Conservation (phyloP, 1,140 invertebrate genomes). For the Papilio helenus region DNA sequence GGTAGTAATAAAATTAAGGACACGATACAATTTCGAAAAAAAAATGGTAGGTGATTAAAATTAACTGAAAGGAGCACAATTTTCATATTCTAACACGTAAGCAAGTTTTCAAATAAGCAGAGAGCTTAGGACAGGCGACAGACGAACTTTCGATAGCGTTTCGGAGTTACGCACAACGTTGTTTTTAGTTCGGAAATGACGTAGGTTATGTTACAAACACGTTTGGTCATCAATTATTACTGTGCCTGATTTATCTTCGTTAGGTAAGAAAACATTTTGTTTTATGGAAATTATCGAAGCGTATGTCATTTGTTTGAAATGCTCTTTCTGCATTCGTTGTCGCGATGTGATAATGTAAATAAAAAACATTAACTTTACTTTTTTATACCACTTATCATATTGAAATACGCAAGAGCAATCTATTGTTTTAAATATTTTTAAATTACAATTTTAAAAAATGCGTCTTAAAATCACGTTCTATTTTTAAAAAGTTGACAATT, state of each 20-base stretch:
- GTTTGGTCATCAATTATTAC: slow-evolving; percentile 49
- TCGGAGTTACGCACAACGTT: slow-evolving; percentile 40
- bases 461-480: slow-evolving; percentile 28
- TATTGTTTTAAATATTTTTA: too few relatives aligned
- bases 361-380: slow-evolving; percentile 59
- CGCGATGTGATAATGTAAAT: slow-evolving; percentile 74
- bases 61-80: slow-evolving; percentile 23
- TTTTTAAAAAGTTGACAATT: slow-evolving; percentile 3
- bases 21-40: slow-evolving; percentile 4
- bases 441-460: not conserved
- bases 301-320: slow-evolving; percentile 30
- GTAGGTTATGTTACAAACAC: slow-evolving; percentile 35
- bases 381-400: slow-evolving; percentile 65
- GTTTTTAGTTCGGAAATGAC: not conserved
- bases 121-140: slow-evolving; percentile 6
- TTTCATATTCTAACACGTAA: slow-evolving; percentile 20
- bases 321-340: slow-evolving; percentile 47
- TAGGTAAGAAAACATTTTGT: not conserved
- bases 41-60: not conserved
- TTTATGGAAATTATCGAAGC: not conserved
- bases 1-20: slow-evolving; percentile 23
- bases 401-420: not conserved
- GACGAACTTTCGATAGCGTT: not conserved
- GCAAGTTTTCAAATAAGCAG: not conserved
- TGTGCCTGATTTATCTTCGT: slow-evolving; percentile 43